Base-by-base conservation (phyloP, 30 jellyfish, hydroid and myxozoan species). In the Aurelia aurita complex sp. Pacific region DNA sequence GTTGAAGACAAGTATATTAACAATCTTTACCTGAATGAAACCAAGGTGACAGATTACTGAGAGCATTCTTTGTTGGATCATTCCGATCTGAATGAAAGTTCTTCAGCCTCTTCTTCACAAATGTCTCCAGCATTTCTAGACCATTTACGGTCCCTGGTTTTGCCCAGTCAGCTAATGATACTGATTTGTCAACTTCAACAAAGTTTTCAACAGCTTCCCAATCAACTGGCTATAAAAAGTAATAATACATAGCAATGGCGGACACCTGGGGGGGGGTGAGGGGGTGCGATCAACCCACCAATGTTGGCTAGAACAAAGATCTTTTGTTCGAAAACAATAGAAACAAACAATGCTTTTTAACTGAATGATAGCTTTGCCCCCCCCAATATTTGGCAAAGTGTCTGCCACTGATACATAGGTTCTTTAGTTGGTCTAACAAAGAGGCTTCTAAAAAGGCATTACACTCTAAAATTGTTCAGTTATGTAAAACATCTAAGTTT, bases 21-120 rank as follows among this genome's bases (percentile, higher is more conserved):
- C 40, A n/a, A 16, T 5, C 15, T 81, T 12, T 80, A 88, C 97
- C 98, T 32, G 86, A 17, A 46, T 89, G 93, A 64, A 92, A 92
- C 96, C 96, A 92, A 10, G 98, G 98, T 3, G 98, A 92, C 54
- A 92, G 62, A 71, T 85, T 80, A 73, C 94, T 76, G 36, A 72
- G 71, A 1, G 93, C 94, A 65, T 54, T 69, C 61, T 79, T 82
- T 0, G 94, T 81, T 10, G 98, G 96, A 85, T 92, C 97, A 76
- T 92, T 92, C 17, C 98, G 77, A 23, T 73, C 82, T 15, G 79
- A 73, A 18, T 69, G 95, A 86, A 77, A 92, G 23, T 74, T 29
- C 33, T 42, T 51, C 63, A 87, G 69, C 59, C 92, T 70, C 35
- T 76, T 32, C 15, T 23, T 64, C 17, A 80, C 73, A 73, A 92